phyloP scores from a whole-genome alignment of 2,797 vertebrate species.

The Artibeus lituratus region DNA sequence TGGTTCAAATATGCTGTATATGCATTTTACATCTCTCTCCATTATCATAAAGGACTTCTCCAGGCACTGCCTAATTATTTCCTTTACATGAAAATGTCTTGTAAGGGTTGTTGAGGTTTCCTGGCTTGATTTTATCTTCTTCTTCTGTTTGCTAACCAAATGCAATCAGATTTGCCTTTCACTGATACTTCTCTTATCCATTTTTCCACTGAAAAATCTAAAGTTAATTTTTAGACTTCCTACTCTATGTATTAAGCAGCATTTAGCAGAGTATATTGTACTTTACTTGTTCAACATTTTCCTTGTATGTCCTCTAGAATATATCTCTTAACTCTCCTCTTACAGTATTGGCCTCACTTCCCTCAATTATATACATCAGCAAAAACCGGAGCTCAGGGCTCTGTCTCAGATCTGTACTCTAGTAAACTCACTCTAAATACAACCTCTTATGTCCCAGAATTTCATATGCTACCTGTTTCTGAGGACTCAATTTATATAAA shows the following conservation, averaged over 20 bases:
- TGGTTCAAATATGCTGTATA: neutral
- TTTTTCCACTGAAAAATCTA: neutral
- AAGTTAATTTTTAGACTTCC: neutral
- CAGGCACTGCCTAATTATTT: neutral
- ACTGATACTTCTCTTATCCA: neutral
- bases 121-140: neutral
- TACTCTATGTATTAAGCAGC: neutral
- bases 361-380: neutral
- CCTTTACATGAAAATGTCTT: neutral
- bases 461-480: neutral
- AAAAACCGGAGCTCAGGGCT: neutral
- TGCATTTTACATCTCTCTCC: neutral
- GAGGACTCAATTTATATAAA: neutral
- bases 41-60: neutral
- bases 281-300: neutral
- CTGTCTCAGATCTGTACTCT: neutral
- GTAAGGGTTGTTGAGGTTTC: neutral
- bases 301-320: neutral
- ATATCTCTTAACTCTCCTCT: neutral
- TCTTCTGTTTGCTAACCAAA: neutral
- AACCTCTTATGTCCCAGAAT: neutral
- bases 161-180: neutral
- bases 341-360: neutral
- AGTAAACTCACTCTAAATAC: neutral
- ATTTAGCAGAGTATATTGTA: neutral